phyloP scores from a whole-genome alignment of 2,797 vertebrate genomes.

The Scomberomorus guttatus region DNA sequence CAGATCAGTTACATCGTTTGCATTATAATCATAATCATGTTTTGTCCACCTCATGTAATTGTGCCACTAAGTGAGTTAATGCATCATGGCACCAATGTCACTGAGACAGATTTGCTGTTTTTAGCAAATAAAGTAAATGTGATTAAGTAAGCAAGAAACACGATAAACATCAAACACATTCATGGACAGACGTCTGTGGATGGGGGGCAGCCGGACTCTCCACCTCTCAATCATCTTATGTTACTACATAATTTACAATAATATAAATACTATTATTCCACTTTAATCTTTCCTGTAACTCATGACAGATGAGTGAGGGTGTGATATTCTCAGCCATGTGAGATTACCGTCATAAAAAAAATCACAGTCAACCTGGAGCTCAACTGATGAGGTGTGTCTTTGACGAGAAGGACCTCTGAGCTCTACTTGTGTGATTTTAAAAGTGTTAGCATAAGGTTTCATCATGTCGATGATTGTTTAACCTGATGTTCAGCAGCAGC shows the following conservation, averaged over 20 bases:
- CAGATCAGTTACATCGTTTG: neutral
- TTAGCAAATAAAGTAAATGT: too few species aligned
- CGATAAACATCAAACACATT: neutral
- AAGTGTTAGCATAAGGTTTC: neutral
- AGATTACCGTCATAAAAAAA: neutral
- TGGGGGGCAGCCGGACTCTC: neutral
- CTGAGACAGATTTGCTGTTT: too few species aligned
- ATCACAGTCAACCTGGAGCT: neutral
- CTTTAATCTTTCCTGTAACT: neutral
- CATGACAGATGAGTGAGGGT: neutral
- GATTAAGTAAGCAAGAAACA: neutral
- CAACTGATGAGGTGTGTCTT: neutral
- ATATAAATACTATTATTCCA: neutral
- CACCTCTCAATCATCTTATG: neutral
- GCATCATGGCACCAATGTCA: too few species aligned
- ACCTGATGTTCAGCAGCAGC: constrained; percentile 2
- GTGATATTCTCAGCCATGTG: neutral
- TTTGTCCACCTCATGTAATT: neutral
- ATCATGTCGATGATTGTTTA: constrained; percentile 8
- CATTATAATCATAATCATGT: neutral
- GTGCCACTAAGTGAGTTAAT: too few species aligned
- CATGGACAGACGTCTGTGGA: neutral
- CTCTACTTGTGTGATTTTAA: neutral
- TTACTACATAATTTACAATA: too few species aligned
- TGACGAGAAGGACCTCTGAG: neutral